Evolutionary conservation across 2,113 vertebrate genomes (phyloP), one percentile per base, ranked within the genome.

Genomic region (Haplochromis vanheusdeni): DNA sequence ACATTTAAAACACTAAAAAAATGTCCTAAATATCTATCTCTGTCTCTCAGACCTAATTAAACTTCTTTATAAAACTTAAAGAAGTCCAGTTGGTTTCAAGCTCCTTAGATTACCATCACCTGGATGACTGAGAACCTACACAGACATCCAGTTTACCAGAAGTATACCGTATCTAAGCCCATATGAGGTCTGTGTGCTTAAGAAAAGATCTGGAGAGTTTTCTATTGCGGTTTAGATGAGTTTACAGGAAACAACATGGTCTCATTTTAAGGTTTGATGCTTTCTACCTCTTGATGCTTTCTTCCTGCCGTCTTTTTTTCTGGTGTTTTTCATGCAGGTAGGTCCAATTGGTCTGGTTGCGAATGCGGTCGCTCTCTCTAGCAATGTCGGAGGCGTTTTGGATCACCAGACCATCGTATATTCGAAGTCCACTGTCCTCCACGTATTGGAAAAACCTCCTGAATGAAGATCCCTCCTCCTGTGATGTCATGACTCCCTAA

Each of bases 381-480:
- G 98, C 97, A 73, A 99, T 99, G 95, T 99, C 99, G 0, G 98
- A 99, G 35, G 99, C 99, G 8, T 99, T 99, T 91, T 99, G 99
- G 94, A 99, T 99, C 65, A 99, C 99, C 92, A 99, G 96, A 77
- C 97, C 97, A 16, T 99, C 98, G 0, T 99, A 99, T 42, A 97
- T 97, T 81, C 97, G 97, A 93, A 99, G 97, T 52, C 98, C 97
- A 88, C 97, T 96, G 86, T 99, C 99, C 96, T 99, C 99, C 81
- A 99, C 97, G 5, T 98, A 98, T 87, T 98, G 98, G 89, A 98
- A 97, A 93, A 99, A 99, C 77, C 95, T 93, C 87, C 95, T 96
- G 95, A 98, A 95, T 91, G 96, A 96, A 4, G 91, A 83, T 1
- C 81, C 54, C 88, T 97, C 96, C 91, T 97, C 92, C 79, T 89